These are phyloP conservation scores for Phymorhynchus buccinoides DNA, from an alignment of 1,140 invertebrate genomes.

Conservation along the genomic window DNA sequence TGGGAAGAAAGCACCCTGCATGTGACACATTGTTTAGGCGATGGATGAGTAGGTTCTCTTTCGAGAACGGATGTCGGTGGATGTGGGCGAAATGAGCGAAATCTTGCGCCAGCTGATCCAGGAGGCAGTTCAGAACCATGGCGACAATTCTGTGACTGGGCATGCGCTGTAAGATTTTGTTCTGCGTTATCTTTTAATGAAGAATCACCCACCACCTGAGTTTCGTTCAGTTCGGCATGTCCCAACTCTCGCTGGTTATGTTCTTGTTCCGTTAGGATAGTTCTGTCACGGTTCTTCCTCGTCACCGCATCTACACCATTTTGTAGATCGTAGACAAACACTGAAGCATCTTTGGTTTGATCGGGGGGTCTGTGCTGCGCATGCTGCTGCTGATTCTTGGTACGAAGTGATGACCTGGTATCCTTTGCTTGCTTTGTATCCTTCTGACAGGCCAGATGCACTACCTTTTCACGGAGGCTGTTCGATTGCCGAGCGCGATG, in stretches of 20 bases:
- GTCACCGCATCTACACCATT: not conserved
- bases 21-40: not conserved
- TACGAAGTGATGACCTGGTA: not conserved
- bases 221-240: not conserved
- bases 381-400: not conserved
- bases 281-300: too few species aligned
- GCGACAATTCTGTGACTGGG: not conserved
- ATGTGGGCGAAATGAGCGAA: not conserved
- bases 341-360: not conserved
- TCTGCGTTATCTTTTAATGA: not conserved
- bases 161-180: not conserved
- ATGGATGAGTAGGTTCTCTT: not conserved
- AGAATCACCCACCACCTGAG: not conserved
- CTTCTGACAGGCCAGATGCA: conserved; percentile 23
- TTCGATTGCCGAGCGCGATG: not conserved
- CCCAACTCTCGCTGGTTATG: not conserved
- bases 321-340: not conserved
- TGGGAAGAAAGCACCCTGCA: not conserved
- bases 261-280: not conserved
- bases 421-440: not conserved
- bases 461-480: conserved; percentile 13
- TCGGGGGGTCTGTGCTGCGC: not conserved
- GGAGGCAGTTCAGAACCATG: not conserved
- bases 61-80: not conserved
- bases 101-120: not conserved